Evolutionary conservation across 2,113 vertebrate genomes (phyloP), one percentile per base, ranked within the genome.

Genomic region (Zosterops lateralis): DNA sequence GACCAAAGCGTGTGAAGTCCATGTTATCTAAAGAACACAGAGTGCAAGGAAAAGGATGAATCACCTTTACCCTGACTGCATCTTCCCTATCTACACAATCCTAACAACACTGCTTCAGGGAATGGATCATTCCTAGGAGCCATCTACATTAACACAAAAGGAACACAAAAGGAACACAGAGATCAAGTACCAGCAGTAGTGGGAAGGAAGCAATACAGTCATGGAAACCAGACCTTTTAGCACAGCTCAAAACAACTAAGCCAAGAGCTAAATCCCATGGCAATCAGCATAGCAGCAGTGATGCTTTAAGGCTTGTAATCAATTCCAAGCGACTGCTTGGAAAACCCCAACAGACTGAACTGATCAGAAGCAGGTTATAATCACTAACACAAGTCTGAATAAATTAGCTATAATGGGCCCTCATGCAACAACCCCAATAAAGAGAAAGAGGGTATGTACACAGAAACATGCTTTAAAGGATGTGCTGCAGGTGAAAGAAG

Each of bases 281-380:
- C 81, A 96, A 92, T 92, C 75, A 71, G 54, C 65, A 57, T 2
- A 77, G 93, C 89, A 94, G 79, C 87, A 93, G 53, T n/a, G 58
- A 95, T 90, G 88, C 81, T 92, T 94, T 86, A 93, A 91, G 90
- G 83, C 84, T 88, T 84, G 84, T 84, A 96, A 95, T 95, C 93
- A 95, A 89, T 88, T 96, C 92, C 85, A 88, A 92, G 76, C 0
- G 1, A 87, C 87, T 96, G 93, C 85, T 29, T 90, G 83, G 81
- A 94, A 94, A 96, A 89, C 45, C 90, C 93, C 89, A 88, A 65
- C 56, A 95, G 93, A 79, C 57, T 26, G 36, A 95, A 42, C 65
- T 45, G 88, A 93, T 90, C 80, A 56, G 65, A 93, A 90, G 78
- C 62, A 92, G 73, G 75, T 78, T 90, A 66, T 68, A 91, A 91